Evolutionary conservation across 2,113 vertebrate genomes (phyloP).

Genomic region (Piaya cayana): DNA sequence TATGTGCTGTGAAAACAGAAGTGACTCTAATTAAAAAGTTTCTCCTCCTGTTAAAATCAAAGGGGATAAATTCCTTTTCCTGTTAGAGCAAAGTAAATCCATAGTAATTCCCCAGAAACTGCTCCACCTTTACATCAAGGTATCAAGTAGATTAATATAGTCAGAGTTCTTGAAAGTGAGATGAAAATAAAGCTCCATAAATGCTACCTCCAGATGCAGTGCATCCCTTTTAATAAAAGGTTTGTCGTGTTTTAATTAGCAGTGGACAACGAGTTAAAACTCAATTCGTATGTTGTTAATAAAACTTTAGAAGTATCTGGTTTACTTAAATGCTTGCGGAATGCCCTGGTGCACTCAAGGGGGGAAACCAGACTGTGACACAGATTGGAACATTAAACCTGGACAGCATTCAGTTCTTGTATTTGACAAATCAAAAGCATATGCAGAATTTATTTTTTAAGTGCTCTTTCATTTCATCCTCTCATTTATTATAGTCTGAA

Average conservation of each 20-base stretch:
- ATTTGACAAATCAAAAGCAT: neutral
- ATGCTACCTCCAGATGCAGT: neutral
- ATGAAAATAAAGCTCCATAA: neutral
- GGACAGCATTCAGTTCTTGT: neutral
- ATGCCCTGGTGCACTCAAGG: neutral
- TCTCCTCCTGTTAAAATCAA: neutral
- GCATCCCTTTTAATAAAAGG: neutral
- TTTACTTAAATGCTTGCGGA: neutral
- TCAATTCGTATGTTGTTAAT: neutral
- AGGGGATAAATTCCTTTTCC: neutral
- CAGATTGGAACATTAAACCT: neutral
- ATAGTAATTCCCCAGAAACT: neutral
- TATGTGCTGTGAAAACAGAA: neutral
- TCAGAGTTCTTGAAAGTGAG: neutral
- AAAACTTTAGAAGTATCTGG: neutral
- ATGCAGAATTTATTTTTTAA: neutral
- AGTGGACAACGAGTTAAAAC: neutral
- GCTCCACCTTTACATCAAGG: neutral
- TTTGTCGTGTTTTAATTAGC: neutral
- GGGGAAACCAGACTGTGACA: neutral
- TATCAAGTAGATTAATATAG: neutral
- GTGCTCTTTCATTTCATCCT: neutral
- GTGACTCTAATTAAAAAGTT: constrained; percentile 1
- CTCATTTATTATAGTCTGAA: neutral
- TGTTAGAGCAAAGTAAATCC: constrained; percentile 9